phyloP scores from a whole-genome alignment of 1,140 invertebrate genomes.

The Anagrus nilaparvatae region DNA sequence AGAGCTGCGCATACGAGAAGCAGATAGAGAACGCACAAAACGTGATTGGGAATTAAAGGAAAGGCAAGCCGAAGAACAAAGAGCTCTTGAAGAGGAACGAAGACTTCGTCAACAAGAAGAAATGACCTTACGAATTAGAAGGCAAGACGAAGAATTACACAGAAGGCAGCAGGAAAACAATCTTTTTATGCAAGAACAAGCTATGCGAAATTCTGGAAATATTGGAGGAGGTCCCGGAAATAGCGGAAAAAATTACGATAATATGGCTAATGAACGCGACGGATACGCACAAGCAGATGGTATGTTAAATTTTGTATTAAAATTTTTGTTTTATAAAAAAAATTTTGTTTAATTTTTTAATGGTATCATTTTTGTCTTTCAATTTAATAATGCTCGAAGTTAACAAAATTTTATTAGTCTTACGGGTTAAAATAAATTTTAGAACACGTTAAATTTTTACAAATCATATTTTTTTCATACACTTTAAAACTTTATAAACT shows the following conservation, averaged over 20 bases:
- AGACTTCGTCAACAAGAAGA: slow-evolving; percentile 63
- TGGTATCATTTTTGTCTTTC: too few species aligned
- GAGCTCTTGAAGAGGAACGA: slow-evolving; percentile 61
- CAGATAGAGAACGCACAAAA: slow-evolving; percentile 77
- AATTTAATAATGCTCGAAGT: too few species aligned
- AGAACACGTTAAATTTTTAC: too few species aligned
- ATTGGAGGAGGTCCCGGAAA: slow-evolving; percentile 18
- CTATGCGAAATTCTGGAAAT: slow-evolving; percentile 26
- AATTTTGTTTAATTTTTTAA: too few species aligned
- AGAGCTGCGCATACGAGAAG: slow-evolving; percentile 76
- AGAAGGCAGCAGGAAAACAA: slow-evolving; percentile 72
- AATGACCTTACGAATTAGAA: slow-evolving; percentile 61
- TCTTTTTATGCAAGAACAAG: slow-evolving; percentile 60
- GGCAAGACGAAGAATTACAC: slow-evolving; percentile 72
- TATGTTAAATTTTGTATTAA: slow-evolving; percentile 19
- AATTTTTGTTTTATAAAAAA: background rate
- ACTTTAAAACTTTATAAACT: too few species aligned
- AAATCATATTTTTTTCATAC: too few species aligned
- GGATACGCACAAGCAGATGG: slow-evolving; percentile 36
- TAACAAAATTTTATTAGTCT: too few species aligned
- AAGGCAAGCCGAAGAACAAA: slow-evolving; percentile 69
- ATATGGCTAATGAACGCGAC: slow-evolving; percentile 35
- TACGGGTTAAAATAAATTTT: too few species aligned
- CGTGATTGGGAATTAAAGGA: slow-evolving; percentile 81
- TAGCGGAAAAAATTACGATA: slow-evolving; percentile 37